Base-by-base conservation (phyloP, 2,888 invertebrate genomes). In the Podotricha telesiphe region DNA sequence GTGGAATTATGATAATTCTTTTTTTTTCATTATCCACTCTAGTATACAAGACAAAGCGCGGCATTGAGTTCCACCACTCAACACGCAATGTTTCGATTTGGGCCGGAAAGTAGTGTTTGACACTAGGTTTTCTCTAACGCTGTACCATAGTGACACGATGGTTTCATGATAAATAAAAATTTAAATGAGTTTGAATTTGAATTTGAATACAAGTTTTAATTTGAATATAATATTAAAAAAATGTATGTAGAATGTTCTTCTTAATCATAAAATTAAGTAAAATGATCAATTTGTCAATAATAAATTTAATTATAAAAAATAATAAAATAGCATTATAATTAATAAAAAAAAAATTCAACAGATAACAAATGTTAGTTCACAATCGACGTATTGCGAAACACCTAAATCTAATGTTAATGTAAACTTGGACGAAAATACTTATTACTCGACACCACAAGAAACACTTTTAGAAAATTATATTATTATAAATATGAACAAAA, bases 311-410 rank as follows among this genome's bases (percentile, higher is more conserved):
- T n/a, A n/a, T n/a, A n/a, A n/a, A n/a, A n/a, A n/a, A n/a, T n/a
- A n/a, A n/a, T n/a, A n/a, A n/a, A n/a, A n/a, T n/a, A n/a, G n/a
- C n/a, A n/a, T n/a, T n/a, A n/a, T n/a, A n/a, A n/a, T n/a, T n/a
- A 42, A 11, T 13, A 2, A 42, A 42, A 13, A 42, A 11, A 42
- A 2, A 13, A 13, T 48, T 48, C 13, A n/a, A 28, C 34, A 42
- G 13, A 47, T 48, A 15, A 47, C 47, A 37, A 53, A 64, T 8
- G 64, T 64, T 6, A 22, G 64, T 45, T 64, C 66, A 5, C 71
- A 72, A 58, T 70, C 70, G 13, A 75, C 67, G 0, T 59, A 63
- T 61, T 74, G 48, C 56, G 74, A 70, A 50, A 62, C 61, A 20
- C 59, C 58, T 58, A 22, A 51, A 15, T 2, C 45, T 37, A 10